Evolutionary conservation across 2,797 vertebrate genomes (phyloP), one percentile per base, ranked within the genome.

Genomic region (Sebastes reedi): DNA sequence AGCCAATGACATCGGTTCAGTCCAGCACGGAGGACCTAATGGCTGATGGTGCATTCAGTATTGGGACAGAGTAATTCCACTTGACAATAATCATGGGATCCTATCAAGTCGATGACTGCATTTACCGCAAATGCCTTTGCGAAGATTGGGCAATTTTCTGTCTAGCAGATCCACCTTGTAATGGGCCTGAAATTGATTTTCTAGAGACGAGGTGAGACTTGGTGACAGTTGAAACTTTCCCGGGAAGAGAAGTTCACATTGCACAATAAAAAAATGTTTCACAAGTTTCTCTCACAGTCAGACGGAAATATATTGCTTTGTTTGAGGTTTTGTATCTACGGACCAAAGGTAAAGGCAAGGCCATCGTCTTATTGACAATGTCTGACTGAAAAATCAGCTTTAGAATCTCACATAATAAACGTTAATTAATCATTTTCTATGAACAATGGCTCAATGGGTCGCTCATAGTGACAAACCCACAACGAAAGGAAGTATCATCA

Each of bases 101-200:
- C 91, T 70, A 79, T 90, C 81, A 77, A 84, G 83, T 79, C 77
- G 67, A 89, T 78, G 86, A 59, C 79, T 75, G 79, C 80, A 75
- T 81, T 93, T 90, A 88, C 80, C 67, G 22, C 69, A 73, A 91
- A 90, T 69, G 78, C 71, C 73, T 89, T 70, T 60, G 72, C 78
- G 58, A 62, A 89, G 81, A 91, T 88, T 60, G 88, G 75, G 68
- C 87, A 85, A 88, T 93, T 91, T 91, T 83, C 80, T 66, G 72
- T 84, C 69, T 3, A 5, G 75, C 79, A 79, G 84, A 80, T 79
- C 16, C 30, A 67, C 18, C 68, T 52, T 55, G 70, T 86, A 68
- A 92, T 86, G 71, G 79, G 32, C 34, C 62, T 66, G 79, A 87
- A 88, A 92, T 67, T 1, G 64, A 89, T 90, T 89, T 86, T 79